A percentile compares a stretch with the other conserved stretches of the same genome.
These are phyloP conservation scores for Telmatochromis brichardi DNA, from an alignment of 2,113 vertebrate genomes.

Conservation along the genomic window DNA sequence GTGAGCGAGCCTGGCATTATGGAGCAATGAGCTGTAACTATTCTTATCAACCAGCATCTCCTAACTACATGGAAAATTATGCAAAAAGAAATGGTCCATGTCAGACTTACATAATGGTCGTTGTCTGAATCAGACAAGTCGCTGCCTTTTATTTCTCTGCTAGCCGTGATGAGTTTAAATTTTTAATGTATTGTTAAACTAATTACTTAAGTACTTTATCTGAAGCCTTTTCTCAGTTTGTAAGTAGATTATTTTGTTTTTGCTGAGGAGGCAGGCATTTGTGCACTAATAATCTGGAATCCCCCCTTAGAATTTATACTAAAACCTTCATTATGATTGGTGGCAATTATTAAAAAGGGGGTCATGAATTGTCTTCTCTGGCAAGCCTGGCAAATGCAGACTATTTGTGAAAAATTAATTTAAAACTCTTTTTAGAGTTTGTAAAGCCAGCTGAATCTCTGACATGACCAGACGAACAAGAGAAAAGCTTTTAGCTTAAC, in stretches of 20 bases:
- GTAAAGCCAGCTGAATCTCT: background rate
- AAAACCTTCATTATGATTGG: background rate
- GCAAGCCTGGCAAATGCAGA: background rate
- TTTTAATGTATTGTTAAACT: background rate
- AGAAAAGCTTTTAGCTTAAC: background rate
- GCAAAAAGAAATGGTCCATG: background rate
- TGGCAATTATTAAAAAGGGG: background rate
- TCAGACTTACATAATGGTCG: background rate
- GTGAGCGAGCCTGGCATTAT: background rate
- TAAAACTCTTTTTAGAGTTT: background rate
- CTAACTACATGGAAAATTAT: background rate
- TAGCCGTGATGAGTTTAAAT: background rate
- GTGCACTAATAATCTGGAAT: background rate
- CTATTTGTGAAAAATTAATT: background rate
- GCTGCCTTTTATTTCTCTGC: background rate
- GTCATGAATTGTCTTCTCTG: background rate
- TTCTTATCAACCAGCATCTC: background rate
- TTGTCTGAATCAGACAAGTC: background rate
- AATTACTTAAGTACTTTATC: background rate
- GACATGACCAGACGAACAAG: background rate
- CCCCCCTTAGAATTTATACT: background rate
- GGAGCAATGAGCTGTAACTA: background rate
- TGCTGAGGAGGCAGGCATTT: background rate
- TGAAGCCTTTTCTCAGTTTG: background rate
- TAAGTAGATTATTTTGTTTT: constrained; percentile 1